These are phyloP conservation scores for Hylaea fasciaria DNA, from an alignment of 2,888 invertebrate species.

Conservation along the genomic window DNA sequence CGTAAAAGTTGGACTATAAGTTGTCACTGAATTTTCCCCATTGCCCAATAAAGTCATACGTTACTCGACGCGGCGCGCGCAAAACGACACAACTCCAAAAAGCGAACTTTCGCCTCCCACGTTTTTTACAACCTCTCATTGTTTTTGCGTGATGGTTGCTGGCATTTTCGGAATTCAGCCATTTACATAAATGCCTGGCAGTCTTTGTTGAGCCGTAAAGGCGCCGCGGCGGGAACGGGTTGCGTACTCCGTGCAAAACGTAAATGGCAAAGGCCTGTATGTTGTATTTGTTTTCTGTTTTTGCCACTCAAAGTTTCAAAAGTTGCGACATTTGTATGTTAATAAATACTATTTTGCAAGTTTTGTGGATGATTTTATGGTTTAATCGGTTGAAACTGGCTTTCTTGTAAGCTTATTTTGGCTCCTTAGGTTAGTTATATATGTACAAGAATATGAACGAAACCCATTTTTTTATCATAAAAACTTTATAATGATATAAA, in stretches of 20 bases:
- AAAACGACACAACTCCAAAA: slow-evolving; percentile 71
- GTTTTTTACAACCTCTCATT: slow-evolving; percentile 69
- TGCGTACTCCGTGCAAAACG: slow-evolving; percentile 50
- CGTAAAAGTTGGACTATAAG: slow-evolving; percentile 9
- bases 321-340: slow-evolving; percentile 57
- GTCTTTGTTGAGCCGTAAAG: slow-evolving; percentile 80
- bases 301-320: slow-evolving; percentile 52
- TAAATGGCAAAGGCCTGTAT: slow-evolving; percentile 55
- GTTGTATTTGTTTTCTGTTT: slow-evolving; percentile 58
- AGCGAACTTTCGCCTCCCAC: slow-evolving; percentile 74
- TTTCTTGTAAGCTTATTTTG: neutral
- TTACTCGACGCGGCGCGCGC: slow-evolving; percentile 49
- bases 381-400: slow-evolving; percentile 24
- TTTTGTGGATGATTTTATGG: slow-evolving; percentile 37
- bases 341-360: slow-evolving; percentile 42
- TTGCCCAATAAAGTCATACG: slow-evolving; percentile 47
- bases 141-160: slow-evolving; percentile 71
- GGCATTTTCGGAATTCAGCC: slow-evolving; percentile 80
- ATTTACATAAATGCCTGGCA: slow-evolving; percentile 81
- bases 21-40: slow-evolving; percentile 37
- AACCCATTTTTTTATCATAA: no score
- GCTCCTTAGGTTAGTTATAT: no score
- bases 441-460: no score
- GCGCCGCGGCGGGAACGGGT: slow-evolving; percentile 67
- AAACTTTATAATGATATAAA: no score